A percentile compares a stretch with the other conserved stretches of the same genome.
Evolutionary conservation across 35 echinoderm and acorn worm genomes (phyloP).

Genomic region (Apostichopus californicus): DNA sequence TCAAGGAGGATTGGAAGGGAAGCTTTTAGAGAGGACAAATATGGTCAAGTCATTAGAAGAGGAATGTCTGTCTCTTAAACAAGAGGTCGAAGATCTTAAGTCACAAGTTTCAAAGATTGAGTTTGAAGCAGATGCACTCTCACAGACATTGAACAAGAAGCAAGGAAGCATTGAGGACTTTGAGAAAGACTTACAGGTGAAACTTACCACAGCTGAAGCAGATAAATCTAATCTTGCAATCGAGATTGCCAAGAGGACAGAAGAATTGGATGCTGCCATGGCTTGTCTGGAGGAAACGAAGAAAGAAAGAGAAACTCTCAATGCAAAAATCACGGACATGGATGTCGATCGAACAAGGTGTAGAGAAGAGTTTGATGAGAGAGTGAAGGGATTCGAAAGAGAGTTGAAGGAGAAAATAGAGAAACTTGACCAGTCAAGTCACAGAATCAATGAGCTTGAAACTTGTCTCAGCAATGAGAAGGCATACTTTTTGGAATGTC

Average conservation of each 20-base stretch:
- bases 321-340: neutral
- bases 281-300: neutral
- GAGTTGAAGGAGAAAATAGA: slow-evolving; percentile 47
- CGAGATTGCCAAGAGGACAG: neutral
- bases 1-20: slow-evolving; percentile 3
- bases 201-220: neutral
- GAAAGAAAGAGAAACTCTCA: slow-evolving; percentile 15
- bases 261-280: slow-evolving; percentile 9
- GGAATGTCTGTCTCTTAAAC: slow-evolving; percentile 21
- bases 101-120: neutral
- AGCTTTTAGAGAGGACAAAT: slow-evolving; percentile 16
- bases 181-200: slow-evolving; percentile 17
- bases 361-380: neutral
- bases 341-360: neutral
- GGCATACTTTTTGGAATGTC: slow-evolving; percentile 54
- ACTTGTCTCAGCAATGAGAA: slow-evolving; percentile 62
- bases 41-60: slow-evolving; percentile 23
- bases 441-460: slow-evolving; percentile 56
- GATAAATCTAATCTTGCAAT: slow-evolving; percentile 28
- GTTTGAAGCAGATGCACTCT: neutral
- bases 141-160: neutral
- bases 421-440: slow-evolving; percentile 34
- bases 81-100: slow-evolving; percentile 12
- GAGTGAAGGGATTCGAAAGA: slow-evolving; percentile 42
- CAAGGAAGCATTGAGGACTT: neutral